Evolutionary conservation across 2,113 vertebrate species (phyloP).

Genomic region (Hymenochirus boettgeri): DNA sequence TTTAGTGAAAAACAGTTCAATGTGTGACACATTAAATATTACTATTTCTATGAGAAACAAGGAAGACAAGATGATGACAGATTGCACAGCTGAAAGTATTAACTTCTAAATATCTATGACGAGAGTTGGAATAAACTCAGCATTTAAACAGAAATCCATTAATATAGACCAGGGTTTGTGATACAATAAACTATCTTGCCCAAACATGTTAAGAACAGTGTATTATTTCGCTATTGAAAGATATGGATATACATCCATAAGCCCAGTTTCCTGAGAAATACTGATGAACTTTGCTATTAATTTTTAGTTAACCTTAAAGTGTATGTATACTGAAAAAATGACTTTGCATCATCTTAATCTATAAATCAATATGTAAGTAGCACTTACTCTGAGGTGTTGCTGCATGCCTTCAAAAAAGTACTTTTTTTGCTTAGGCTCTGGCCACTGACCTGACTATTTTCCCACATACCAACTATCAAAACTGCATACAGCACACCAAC

Average conservation of each 20-base stretch:
- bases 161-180: constrained; percentile 23
- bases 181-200: constrained; percentile 12
- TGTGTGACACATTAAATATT: background rate
- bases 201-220: background rate
- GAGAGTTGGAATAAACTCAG: background rate
- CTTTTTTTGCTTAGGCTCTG: no score
- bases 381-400: no score
- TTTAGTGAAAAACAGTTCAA: no score
- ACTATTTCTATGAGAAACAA: background rate
- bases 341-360: no score
- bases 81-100: constrained; percentile 3
- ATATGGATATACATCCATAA: background rate
- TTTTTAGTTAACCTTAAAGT: no score
- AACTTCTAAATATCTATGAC: constrained; percentile 18
- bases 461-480: no score
- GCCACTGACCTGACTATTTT: no score
- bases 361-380: no score
- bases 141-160: background rate
- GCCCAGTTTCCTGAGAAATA: background rate
- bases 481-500: no score
- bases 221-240: background rate
- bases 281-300: no score
- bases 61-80: constrained; percentile 1
- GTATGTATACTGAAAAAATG: no score
- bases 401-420: no score